A percentile compares a stretch with the other conserved stretches of the same genome.
Conservation (phyloP, 2,888 invertebrate species). For the Caenorhabditis sulstoni region DNA sequence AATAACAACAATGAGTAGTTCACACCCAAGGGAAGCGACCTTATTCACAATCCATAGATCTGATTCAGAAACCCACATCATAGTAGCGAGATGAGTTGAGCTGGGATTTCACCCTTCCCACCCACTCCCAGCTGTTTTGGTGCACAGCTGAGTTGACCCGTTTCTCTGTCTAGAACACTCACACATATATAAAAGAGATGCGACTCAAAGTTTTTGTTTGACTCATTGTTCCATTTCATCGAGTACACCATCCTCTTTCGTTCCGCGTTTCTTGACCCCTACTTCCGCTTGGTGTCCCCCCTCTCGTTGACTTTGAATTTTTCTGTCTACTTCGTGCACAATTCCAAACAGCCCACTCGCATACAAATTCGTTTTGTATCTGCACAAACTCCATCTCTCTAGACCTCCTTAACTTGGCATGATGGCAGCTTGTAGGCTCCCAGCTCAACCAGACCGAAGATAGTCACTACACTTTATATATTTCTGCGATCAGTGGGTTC, state of each 20-base stretch:
- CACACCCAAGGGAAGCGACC: constrained; percentile 23
- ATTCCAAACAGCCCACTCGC: not conserved
- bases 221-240: not conserved
- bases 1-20: not conserved
- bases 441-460: not conserved
- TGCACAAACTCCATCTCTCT: not conserved
- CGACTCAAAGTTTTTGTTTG: not conserved
- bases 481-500: no score
- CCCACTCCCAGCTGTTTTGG: constrained; percentile 22
- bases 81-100: constrained; percentile 8
- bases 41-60: constrained; percentile 7
- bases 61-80: constrained; percentile 46
- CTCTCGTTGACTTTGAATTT: constrained; percentile 2
- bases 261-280: not conserved
- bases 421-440: not conserved
- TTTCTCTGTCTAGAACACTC: constrained; percentile 16
- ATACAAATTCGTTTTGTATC: not conserved
- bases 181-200: constrained; percentile 13
- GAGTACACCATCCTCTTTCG: not conserved
- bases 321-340: not conserved
- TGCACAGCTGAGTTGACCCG: constrained; percentile 17
- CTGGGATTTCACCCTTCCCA: constrained; percentile 11
- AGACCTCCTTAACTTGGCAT: constrained; percentile 7
- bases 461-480: not conserved
- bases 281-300: not conserved